A percentile compares a stretch with the other conserved stretches of the same genome.
Evolutionary conservation across 2,113 vertebrate species (phyloP).

Genomic region (Toxotes jaculatrix): DNA sequence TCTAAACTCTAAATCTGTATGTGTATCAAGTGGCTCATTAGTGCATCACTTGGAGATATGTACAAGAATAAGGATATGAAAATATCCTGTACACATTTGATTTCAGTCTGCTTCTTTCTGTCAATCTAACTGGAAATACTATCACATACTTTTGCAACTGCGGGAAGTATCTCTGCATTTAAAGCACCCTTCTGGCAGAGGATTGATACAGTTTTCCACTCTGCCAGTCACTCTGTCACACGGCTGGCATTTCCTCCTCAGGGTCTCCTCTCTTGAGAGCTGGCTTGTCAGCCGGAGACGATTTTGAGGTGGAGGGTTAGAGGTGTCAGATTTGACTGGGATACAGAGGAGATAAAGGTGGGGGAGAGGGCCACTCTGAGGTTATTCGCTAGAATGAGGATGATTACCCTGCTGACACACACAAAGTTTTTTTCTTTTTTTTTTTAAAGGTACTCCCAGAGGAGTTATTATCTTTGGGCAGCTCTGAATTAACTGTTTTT

Average conservation of each 20-base stretch:
- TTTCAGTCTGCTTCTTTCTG: background rate
- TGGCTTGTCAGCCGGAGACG: constrained; percentile 62
- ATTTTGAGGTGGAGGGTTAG: constrained; percentile 51
- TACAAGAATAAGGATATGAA: background rate
- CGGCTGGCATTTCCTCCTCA: constrained; percentile 66
- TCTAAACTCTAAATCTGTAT: background rate
- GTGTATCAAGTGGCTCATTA: background rate
- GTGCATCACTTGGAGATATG: background rate
- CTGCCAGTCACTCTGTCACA: constrained; percentile 75
- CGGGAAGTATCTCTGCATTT: constrained; percentile 40
- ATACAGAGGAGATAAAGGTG: constrained; percentile 32
- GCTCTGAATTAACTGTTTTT: constrained; percentile 35
- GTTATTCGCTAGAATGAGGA: constrained; percentile 45
- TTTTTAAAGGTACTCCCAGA: background rate
- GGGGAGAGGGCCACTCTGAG: constrained; percentile 2
- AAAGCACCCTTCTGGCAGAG: constrained; percentile 53
- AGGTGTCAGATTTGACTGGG: constrained; percentile 67
- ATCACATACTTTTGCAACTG: constrained; percentile 22
- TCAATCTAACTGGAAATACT: background rate
- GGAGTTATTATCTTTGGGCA: constrained; percentile 36
- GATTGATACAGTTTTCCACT: constrained; percentile 67
- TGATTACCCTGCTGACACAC: constrained; percentile 14
- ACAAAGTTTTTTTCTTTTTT: background rate
- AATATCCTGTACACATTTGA: background rate
- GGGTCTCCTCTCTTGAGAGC: constrained; percentile 70